A percentile compares a stretch with the other conserved stretches of the same genome.
These are phyloP conservation scores for Sipha flava DNA, from an alignment of 1,140 invertebrate species.

Conservation along the genomic window DNA sequence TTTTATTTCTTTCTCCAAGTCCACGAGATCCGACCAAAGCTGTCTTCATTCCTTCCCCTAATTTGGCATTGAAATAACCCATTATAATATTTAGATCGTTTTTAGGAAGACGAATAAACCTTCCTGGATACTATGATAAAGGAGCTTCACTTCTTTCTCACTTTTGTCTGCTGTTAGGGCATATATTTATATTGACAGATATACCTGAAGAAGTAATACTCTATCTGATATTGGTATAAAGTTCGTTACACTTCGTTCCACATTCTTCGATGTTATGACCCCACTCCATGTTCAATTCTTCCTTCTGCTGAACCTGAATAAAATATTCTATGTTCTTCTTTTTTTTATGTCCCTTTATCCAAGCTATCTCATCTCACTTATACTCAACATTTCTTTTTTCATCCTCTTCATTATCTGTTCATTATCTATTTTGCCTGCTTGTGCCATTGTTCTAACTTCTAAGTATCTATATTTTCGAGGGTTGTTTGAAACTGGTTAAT, in stretches of 20 bases:
- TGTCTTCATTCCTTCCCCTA: constrained; percentile 34
- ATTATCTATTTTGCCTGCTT: not conserved
- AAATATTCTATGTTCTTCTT: too few relatives aligned
- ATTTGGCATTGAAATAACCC: constrained; percentile 40
- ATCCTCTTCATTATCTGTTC: too few relatives aligned
- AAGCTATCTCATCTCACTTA: too few relatives aligned
- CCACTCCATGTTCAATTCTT: not conserved
- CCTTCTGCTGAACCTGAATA: too few relatives aligned
- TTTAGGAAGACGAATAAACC: constrained; percentile 36
- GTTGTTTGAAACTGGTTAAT: too few relatives aligned
- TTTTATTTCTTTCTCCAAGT: constrained; percentile 40
- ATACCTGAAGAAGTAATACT: constrained; percentile 32
- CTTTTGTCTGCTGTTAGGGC: too few relatives aligned
- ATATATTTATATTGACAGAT: constrained; percentile 39
- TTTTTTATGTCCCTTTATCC: too few relatives aligned
- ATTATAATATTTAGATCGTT: constrained; percentile 36
- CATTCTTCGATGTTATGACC: not conserved
- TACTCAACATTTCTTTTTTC: too few relatives aligned
- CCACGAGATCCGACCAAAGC: constrained; percentile 33
- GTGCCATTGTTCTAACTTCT: not conserved
- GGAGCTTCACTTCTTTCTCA: constrained; percentile 35
- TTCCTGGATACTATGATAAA: constrained; percentile 37
- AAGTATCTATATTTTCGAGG: not conserved
- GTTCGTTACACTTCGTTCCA: too few relatives aligned
- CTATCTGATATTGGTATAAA: constrained; percentile 33